These are phyloP conservation scores for Anolis carolinensis DNA, from an alignment of 2,113 vertebrate genomes.

Conservation along the genomic window DNA sequence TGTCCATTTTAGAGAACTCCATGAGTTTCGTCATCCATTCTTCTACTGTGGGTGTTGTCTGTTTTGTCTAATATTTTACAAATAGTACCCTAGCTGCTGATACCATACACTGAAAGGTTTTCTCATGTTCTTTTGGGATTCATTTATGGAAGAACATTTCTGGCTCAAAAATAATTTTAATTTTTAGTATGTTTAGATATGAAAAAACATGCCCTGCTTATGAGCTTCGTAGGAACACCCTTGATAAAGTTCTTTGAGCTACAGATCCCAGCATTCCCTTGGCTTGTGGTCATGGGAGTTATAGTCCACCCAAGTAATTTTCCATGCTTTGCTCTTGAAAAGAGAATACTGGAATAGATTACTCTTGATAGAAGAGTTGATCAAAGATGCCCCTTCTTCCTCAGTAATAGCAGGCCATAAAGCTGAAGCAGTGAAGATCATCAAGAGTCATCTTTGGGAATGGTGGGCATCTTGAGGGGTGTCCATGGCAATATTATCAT, in stretches of 20 bases:
- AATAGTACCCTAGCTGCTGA: no score
- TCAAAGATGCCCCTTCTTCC: neutral
- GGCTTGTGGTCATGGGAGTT: neutral
- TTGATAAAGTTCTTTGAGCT: no score
- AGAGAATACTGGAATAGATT: neutral
- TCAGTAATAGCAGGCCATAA: neutral
- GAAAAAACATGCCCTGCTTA: no score
- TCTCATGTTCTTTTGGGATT: no score
- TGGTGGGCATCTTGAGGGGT: neutral
- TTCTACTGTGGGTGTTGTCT: no score
- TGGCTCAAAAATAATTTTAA: no score
- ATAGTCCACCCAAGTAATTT: neutral
- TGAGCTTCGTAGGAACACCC: neutral
- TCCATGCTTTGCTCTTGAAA: neutral
- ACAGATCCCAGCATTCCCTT: neutral
- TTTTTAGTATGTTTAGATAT: no score
- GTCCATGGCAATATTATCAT: conserved; percentile 31
- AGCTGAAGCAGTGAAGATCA: neutral
- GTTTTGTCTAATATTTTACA: no score
- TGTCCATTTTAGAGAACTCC: no score
- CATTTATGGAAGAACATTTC: no score
- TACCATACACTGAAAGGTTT: no score
- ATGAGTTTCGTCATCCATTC: no score
- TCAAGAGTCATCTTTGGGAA: neutral
- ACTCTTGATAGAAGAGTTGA: neutral